Conservation (phyloP, 2,797 vertebrate genomes). For the Pangasius sanitwongsei region DNA sequence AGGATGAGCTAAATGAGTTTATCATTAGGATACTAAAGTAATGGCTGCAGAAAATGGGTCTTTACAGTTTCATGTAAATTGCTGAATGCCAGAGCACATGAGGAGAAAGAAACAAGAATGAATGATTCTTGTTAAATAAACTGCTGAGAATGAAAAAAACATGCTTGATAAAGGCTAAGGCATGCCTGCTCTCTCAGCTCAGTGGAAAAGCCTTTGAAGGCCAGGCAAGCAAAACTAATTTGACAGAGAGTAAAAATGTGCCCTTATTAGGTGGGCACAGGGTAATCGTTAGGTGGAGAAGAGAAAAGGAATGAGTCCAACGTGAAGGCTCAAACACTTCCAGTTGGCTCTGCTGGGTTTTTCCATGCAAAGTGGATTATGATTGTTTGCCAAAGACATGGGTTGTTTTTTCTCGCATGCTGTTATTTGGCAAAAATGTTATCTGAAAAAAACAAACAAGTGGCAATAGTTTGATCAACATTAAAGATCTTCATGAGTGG, state of each 20-base stretch:
- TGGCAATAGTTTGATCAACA: background rate
- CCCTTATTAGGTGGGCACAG: constrained; percentile 76
- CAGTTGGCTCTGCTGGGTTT: constrained; percentile 81
- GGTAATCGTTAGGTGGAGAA: constrained; percentile 39
- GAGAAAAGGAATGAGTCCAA: constrained; percentile 57
- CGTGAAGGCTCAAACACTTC: constrained; percentile 71
- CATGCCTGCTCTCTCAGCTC: constrained; percentile 20
- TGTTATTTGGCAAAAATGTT: too few relatives aligned
- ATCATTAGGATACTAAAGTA: too few relatives aligned
- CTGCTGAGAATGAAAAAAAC: too few relatives aligned
- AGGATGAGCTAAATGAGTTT: too few relatives aligned
- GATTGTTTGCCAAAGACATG: constrained; percentile 26
- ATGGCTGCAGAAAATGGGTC: too few relatives aligned
- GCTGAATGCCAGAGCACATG: too few relatives aligned
- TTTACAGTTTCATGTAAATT: too few relatives aligned
- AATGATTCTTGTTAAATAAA: too few relatives aligned
- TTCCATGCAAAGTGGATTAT: constrained; percentile 73
- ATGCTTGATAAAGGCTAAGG: constrained; percentile 32
- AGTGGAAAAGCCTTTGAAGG: constrained; percentile 63
- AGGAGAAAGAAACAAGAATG: too few relatives aligned
- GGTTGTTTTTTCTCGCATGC: constrained; percentile 7
- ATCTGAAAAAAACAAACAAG: constrained; percentile 1
- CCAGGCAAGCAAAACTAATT: constrained; percentile 68
- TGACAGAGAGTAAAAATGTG: constrained; percentile 69
- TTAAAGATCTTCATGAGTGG: background rate